Conservation (phyloP, 2,888 invertebrate species). For the Nephrotoma guestfalica region DNA sequence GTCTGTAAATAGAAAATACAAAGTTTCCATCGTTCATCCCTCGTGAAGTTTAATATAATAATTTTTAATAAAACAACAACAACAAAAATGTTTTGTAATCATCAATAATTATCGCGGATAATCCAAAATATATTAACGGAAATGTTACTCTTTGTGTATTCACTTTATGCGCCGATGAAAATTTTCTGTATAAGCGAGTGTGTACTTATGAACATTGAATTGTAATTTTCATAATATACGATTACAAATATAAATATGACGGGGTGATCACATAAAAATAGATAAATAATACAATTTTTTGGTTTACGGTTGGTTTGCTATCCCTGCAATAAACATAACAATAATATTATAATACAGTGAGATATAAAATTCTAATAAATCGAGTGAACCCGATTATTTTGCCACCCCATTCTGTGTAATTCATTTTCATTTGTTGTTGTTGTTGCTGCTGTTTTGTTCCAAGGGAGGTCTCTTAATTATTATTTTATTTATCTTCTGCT, state of each 20-base stretch:
- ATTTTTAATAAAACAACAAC: neutral
- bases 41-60: neutral
- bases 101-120: constrained; percentile 4
- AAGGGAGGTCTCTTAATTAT: neutral
- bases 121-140: constrained; percentile 4
- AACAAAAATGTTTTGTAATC: neutral
- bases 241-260: neutral
- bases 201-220: neutral
- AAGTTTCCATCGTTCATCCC: neutral
- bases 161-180: neutral
- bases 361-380: neutral
- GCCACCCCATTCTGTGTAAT: neutral
- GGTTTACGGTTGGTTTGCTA: neutral
- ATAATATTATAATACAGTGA: neutral
- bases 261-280: neutral
- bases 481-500: neutral
- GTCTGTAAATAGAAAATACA: neutral
- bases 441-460: neutral
- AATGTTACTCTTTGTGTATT: neutral
- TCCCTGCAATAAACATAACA: neutral
- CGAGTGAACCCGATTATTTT: neutral
- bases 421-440: neutral
- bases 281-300: neutral
- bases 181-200: neutral
- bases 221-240: neutral